Evolutionary conservation across 2,888 invertebrate species (phyloP).

Genomic region (Polyploca ridens): DNA sequence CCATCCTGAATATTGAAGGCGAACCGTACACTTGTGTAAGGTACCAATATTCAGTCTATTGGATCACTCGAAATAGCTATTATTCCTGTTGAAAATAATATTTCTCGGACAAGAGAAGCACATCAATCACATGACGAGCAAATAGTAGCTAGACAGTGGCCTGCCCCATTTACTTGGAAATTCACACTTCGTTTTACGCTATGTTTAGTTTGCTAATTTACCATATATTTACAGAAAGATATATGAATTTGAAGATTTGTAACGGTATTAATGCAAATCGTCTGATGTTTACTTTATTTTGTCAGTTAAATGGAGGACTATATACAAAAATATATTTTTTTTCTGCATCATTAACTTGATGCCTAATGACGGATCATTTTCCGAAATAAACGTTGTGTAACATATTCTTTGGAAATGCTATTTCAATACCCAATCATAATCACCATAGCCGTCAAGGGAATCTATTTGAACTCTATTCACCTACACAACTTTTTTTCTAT

Average conservation of each 20-base stretch:
- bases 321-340: not conserved
- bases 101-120: constrained; percentile 23
- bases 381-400: not conserved
- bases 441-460: not conserved
- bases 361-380: not conserved
- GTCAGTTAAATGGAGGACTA: not conserved
- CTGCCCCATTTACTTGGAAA: constrained; percentile 25
- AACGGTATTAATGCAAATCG: not conserved
- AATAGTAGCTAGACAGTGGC: constrained; percentile 30
- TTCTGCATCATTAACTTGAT: not conserved
- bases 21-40: not conserved
- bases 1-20: not conserved
- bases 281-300: not conserved
- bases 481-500: too few relatives aligned
- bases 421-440: not conserved
- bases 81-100: constrained; percentile 21
- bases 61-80: constrained; percentile 19
- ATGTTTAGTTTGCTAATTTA: constrained; percentile 24
- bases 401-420: not conserved
- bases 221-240: not conserved
- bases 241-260: not conserved
- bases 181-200: constrained; percentile 28
- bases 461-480: not conserved
- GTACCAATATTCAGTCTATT: constrained; percentile 6
- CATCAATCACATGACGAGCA: constrained; percentile 41